phyloP scores from a whole-genome alignment of 2,113 vertebrate species.

The Pachypanchax playfairii region DNA sequence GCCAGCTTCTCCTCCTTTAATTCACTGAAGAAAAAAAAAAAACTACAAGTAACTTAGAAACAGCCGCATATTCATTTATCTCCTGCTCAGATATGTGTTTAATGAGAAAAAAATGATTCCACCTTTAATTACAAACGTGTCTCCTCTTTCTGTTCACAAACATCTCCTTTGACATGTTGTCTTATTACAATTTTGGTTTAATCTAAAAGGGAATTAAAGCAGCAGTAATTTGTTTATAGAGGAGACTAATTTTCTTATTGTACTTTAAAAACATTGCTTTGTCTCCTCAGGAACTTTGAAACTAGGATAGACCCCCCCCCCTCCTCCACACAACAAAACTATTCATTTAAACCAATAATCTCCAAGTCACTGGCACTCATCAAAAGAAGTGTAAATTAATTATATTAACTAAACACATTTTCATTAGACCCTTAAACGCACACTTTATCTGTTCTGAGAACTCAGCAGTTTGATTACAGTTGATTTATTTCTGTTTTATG shows the following conservation, averaged over 20 bases:
- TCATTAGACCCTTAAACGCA: constrained; percentile 78
- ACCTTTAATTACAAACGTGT: constrained; percentile 77
- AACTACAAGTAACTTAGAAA: constrained; percentile 12
- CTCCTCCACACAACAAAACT: constrained; percentile 62
- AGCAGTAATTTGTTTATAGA: constrained; percentile 77
- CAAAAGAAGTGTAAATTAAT: constrained; percentile 79
- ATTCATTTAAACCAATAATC: constrained; percentile 81
- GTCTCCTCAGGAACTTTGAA: constrained; percentile 77
- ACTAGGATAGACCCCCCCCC: constrained; percentile 58
- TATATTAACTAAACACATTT: constrained; percentile 75
- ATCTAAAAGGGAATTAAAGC: constrained; percentile 80
- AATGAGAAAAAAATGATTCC: constrained; percentile 67
- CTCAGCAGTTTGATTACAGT: constrained; percentile 77
- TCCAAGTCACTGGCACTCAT: constrained; percentile 79
- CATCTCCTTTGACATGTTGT: constrained; percentile 66
- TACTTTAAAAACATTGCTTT: constrained; percentile 72
- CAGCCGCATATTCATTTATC: constrained; percentile 34
- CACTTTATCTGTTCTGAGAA: constrained; percentile 78
- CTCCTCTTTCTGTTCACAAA: constrained; percentile 65
- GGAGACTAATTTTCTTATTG: constrained; percentile 79
- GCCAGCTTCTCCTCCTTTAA: constrained; percentile 31
- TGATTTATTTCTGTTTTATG: constrained; percentile 76
- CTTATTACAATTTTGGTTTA: constrained; percentile 76
- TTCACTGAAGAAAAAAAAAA: constrained; percentile 5
- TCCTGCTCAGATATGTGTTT: constrained; percentile 60